Evolutionary conservation across 2,113 vertebrate genomes (phyloP).

Genomic region (Pelecanoides urinatrix): DNA sequence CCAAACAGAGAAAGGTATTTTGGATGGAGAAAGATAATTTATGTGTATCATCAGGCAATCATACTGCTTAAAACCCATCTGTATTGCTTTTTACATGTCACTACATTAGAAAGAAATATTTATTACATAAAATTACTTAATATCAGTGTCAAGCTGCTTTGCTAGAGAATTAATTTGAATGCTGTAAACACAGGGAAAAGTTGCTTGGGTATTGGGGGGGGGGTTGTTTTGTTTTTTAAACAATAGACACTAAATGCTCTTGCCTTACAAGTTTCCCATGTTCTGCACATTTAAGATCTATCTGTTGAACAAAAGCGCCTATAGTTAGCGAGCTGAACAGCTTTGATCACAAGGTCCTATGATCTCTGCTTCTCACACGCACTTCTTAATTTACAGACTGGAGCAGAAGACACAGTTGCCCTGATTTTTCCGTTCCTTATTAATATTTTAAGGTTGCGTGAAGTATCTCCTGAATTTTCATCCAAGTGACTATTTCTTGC

Average conservation of each 20-base stretch:
- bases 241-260: not conserved
- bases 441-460: not conserved
- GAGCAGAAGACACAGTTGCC: not conserved
- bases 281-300: not conserved
- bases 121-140: not conserved
- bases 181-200: not conserved
- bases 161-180: not conserved
- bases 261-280: not conserved
- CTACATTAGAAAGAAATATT: not conserved
- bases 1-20: not conserved
- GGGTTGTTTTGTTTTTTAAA: not conserved
- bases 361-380: not conserved
- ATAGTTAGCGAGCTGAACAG: not conserved
- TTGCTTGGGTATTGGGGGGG: not conserved
- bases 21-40: not conserved
- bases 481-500: accelerated
- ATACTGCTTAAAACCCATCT: not conserved
- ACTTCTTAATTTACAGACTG: not conserved
- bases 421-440: not conserved
- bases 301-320: not conserved
- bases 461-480: not conserved
- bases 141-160: not conserved
- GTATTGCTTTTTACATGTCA: not conserved
- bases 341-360: not conserved
- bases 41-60: not conserved